These are phyloP conservation scores for Rachycentron canadum DNA, from an alignment of 2,797 vertebrate genomes.

Conservation along the genomic window DNA sequence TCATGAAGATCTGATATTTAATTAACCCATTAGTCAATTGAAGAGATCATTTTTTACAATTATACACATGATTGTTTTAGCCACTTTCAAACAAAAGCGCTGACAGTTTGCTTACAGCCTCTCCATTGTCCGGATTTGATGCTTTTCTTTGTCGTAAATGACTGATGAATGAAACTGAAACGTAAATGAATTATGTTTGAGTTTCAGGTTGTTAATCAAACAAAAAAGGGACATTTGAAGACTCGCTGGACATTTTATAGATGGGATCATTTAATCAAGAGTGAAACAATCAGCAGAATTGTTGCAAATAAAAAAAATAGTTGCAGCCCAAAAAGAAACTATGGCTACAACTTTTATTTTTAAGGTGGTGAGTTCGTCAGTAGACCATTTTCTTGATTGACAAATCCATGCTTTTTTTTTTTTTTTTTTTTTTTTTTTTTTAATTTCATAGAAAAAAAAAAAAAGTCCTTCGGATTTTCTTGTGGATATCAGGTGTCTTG, in stretches of 20 bases:
- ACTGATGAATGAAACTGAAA: no score
- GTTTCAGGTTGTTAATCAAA: not conserved
- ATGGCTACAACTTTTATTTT: no score
- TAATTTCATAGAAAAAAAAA: no score
- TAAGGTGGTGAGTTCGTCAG: not conserved
- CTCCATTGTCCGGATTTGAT: not conserved
- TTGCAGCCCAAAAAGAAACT: no score
- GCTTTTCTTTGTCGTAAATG: not conserved
- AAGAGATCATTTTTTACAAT: no score
- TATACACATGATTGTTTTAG: not conserved
- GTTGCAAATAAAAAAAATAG: no score
- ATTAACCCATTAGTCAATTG: not conserved
- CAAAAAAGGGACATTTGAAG: not conserved
- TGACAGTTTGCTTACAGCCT: not conserved
- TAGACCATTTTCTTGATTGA: not conserved
- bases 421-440: no score
- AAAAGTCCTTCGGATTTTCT: no score
- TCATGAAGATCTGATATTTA: not conserved
- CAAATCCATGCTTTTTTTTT: no score
- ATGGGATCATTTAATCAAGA: not conserved
- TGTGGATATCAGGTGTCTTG: no score
- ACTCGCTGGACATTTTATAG: not conserved
- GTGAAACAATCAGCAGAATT: no score
- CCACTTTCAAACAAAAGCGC: not conserved
- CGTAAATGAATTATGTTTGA: not conserved